Conservation (phyloP, 1,140 invertebrate species). For the Uloborus diversus region DNA sequence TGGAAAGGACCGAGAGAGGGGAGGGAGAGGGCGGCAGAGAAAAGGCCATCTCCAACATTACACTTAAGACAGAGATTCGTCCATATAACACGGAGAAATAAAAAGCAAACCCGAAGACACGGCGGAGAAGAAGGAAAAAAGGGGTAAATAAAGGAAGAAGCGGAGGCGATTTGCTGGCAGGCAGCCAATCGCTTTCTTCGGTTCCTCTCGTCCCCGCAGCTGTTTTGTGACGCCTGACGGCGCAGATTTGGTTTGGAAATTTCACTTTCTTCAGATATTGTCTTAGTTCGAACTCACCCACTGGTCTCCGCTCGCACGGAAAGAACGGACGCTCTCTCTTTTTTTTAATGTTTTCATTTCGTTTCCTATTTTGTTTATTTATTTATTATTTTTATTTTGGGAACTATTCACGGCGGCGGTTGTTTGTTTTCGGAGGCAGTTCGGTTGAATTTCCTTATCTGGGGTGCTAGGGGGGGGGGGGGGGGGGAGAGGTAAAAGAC, state of each 20-base stretch:
- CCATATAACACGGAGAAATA: slow-evolving; percentile 4
- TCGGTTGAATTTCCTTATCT: too few relatives aligned
- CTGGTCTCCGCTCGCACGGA: too few relatives aligned
- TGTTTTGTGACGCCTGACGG: slow-evolving; percentile 51
- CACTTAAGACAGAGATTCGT: slow-evolving; percentile 23
- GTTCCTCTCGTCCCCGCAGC: slow-evolving; percentile 37
- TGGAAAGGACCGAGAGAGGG: too few relatives aligned
- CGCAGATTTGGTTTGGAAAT: slow-evolving; percentile 48
- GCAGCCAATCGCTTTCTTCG: slow-evolving; percentile 47
- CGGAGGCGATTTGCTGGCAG: slow-evolving; percentile 44
- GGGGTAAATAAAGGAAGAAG: slow-evolving; percentile 17
- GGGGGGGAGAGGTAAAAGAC: too few relatives aligned
- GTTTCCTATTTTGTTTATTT: too few relatives aligned
- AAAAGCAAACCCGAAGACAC: too few relatives aligned
- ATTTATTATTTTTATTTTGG: too few relatives aligned
- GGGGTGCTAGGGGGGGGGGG: too few relatives aligned
- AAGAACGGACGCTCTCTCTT: too few relatives aligned
- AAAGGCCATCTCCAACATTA: slow-evolving; percentile 30
- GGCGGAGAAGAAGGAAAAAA: slow-evolving; percentile 3
- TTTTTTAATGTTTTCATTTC: too few relatives aligned
- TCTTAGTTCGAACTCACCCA: slow-evolving; percentile 39
- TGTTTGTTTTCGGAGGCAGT: too few relatives aligned
- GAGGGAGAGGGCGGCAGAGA: neutral
- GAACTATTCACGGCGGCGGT: too few relatives aligned
- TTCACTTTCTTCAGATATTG: slow-evolving; percentile 39